Evolutionary conservation across 37 sponge, comb jelly and placozoan genomes (phyloP).

Genomic region (Halichondria panicea): DNA sequence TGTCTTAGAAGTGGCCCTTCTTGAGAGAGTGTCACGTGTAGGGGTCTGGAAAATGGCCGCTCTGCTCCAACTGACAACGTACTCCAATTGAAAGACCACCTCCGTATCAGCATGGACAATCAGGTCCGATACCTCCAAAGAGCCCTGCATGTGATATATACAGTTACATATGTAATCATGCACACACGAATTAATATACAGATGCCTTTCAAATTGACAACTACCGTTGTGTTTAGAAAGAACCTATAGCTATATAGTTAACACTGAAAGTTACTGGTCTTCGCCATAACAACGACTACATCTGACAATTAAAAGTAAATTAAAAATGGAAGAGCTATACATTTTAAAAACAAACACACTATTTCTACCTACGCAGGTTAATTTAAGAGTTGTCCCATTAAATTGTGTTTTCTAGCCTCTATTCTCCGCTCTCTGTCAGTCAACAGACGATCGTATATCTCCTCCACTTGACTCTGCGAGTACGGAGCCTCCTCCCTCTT

Average conservation of each 20-base stretch:
- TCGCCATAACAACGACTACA: too few species aligned
- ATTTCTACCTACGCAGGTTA: too few species aligned
- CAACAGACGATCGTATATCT: neutral
- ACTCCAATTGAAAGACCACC: slow-evolving; percentile 49
- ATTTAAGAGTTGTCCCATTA: too few species aligned
- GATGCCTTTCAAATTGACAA: neutral
- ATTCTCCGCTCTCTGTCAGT: too few species aligned
- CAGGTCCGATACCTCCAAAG: slow-evolving; percentile 42
- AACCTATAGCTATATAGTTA: too few species aligned
- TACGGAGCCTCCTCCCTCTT: neutral
- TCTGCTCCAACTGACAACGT: slow-evolving; percentile 33
- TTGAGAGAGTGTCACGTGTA: neutral
- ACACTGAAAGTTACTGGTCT: too few species aligned
- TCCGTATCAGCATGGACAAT: slow-evolving; percentile 22
- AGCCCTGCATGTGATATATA: slow-evolving; percentile 13
- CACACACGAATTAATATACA: neutral
- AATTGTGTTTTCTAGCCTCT: too few species aligned
- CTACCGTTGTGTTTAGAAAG: neutral
- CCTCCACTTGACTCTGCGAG: neutral
- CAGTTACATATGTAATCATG: neutral
- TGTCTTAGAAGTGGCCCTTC: neutral
- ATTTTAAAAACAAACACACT: too few species aligned
- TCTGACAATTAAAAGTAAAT: too few species aligned
- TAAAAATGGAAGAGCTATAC: too few species aligned
- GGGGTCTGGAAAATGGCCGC: neutral